A percentile compares a stretch with the other conserved stretches of the same genome.
Evolutionary conservation across 2,113 vertebrate species (phyloP).

Genomic region (Euleptes europaea): DNA sequence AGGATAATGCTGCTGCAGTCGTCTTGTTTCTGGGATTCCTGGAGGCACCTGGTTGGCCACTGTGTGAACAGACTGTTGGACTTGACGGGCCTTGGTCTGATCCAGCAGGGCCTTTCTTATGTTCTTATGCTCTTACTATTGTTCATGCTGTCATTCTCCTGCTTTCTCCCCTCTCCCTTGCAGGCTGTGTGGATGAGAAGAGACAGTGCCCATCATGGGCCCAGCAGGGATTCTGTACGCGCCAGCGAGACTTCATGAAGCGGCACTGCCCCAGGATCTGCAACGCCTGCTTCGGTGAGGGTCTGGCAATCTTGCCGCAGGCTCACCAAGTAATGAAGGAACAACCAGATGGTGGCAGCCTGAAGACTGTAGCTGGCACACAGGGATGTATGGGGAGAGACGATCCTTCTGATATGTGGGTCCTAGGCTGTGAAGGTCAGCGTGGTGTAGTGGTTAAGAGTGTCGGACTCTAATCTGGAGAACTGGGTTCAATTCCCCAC

Average conservation of each 20-base stretch:
- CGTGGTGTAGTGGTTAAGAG: too few relatives aligned
- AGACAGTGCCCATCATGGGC: slow-evolving; percentile 79
- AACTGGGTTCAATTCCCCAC: too few relatives aligned
- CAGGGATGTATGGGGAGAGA: neutral
- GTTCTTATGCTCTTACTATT: too few relatives aligned
- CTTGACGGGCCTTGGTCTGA: too few relatives aligned
- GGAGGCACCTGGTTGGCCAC: too few relatives aligned
- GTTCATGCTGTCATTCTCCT: neutral
- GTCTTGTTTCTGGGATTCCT: too few relatives aligned
- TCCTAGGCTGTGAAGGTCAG: too few relatives aligned
- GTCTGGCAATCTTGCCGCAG: neutral
- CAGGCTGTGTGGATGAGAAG: slow-evolving; percentile 80
- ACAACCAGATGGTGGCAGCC: too few relatives aligned
- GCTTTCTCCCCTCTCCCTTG: neutral
- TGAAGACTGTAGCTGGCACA: neutral
- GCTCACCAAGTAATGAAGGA: neutral
- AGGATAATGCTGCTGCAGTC: too few relatives aligned
- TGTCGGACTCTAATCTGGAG: too few relatives aligned
- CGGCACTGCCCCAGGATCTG: slow-evolving; percentile 80
- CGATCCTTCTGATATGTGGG: neutral
- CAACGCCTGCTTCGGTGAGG: slow-evolving; percentile 77
- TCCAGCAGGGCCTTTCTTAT: too few relatives aligned
- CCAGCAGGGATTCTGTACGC: slow-evolving; percentile 69
- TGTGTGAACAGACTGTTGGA: too few relatives aligned
- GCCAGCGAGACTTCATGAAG: slow-evolving; percentile 76